Evolutionary conservation across 2,113 vertebrate genomes (phyloP).

Genomic region (Motacilla tschutschensis): DNA sequence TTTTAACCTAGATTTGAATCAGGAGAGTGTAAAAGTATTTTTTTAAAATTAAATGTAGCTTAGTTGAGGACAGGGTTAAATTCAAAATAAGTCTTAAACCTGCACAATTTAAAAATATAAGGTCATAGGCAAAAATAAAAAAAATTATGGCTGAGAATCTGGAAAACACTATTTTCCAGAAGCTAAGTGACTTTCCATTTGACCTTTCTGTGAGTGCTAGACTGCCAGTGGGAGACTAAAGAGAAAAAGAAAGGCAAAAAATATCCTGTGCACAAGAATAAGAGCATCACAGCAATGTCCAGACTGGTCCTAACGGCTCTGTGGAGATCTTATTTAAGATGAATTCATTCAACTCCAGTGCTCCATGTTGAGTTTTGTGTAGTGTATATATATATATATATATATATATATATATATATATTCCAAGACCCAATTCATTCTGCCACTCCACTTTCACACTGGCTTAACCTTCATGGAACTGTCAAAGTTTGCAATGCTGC

Average conservation of each 20-base stretch:
- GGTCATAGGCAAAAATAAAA: not conserved
- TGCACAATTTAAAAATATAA: not conserved
- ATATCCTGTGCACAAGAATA: not conserved
- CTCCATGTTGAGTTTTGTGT: not conserved
- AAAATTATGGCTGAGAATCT: not conserved
- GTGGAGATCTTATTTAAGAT: not conserved
- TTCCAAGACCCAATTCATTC: not conserved
- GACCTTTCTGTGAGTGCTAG: not conserved
- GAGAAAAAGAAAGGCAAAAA: not conserved
- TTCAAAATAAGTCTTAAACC: not conserved
- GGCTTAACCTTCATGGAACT: not conserved
- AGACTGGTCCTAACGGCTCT: not conserved
- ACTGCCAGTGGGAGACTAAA: not conserved
- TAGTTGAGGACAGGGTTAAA: not conserved
- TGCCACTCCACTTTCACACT: not conserved
- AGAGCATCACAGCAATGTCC: not conserved
- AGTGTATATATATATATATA: too few relatives aligned
- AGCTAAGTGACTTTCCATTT: not conserved
- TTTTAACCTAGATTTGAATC: not conserved
- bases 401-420: too few relatives aligned
- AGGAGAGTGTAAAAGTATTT: not conserved
- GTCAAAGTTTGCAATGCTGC: not conserved
- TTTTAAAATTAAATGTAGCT: not conserved
- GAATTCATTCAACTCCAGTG: not conserved
- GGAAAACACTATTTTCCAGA: not conserved